Base-by-base conservation (phyloP, 2,113 vertebrate species). In the Alethe castanea region DNA sequence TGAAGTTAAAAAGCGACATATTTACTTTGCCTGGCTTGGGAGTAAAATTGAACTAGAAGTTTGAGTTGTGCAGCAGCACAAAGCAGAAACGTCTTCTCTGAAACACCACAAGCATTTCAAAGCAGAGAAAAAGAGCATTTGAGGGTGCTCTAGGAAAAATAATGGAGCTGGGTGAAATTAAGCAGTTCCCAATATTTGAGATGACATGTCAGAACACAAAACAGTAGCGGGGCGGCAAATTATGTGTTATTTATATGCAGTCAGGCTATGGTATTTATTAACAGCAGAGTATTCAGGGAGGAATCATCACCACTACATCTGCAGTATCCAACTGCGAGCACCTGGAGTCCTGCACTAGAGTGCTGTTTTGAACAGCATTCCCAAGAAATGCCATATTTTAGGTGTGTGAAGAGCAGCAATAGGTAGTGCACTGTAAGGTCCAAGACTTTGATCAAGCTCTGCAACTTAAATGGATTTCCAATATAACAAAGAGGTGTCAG, bases 401-500 rank as follows among this genome's bases (percentile, higher is more conserved):
- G 74, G 38, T 29, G 57, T 19, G 28, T 48, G 64, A 88, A 52
- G 28, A 83, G 67, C 44, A 52, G 90, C 67, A 88, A 48, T 3
- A 95, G 92, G 52, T 17, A 91, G n/a, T 5, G 15, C 59, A 69
- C 35, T 2, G 1, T 54, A 86, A 83, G 72, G 81, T 62, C 56
- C 40, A 31, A 73, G 85, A 93, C 83, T 79, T 91, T 76, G 80
- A 88, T 86, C 85, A 88, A 92, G 88, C 80, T 56, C 88, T 83
- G 72, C 76, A 92, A 93, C 44, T 74, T 12, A 1, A 78, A 88
- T 84, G 80, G 94, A 93, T 93, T 96, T 87, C 92, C 88, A 86
- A 94, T 81, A 57, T 2, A 94, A 95, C 90, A 93, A 96, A 94
- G 89, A 93, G 61, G 88, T 96, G 90, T 88, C 88, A 94, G 90